These are phyloP conservation scores for Colinus virginianus DNA, from an alignment of 2,113 vertebrate genomes.

Conservation along the genomic window DNA sequence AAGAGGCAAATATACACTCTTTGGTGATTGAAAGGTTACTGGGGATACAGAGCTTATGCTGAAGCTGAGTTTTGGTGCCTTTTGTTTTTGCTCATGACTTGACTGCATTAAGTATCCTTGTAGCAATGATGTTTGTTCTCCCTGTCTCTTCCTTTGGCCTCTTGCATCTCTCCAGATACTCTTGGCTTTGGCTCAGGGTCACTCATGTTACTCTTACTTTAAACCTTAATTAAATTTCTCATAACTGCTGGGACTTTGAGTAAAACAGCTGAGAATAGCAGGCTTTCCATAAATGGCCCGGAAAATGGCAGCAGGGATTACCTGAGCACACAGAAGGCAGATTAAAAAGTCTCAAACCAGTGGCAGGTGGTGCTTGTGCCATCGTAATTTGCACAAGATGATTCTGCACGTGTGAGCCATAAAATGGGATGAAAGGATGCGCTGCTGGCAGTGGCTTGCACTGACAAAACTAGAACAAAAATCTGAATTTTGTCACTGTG, in stretches of 20 bases:
- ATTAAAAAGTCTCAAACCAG: neutral
- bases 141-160: neutral
- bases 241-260: neutral
- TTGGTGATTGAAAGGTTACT: neutral
- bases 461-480: neutral
- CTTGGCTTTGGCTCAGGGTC: neutral
- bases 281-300: neutral
- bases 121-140: neutral
- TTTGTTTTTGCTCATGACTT: neutral
- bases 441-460: neutral
- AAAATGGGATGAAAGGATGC: neutral
- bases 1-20: rapidly evolving
- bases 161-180: neutral
- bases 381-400: slow-evolving; percentile 8
- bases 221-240: neutral
- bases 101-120: neutral
- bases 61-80: neutral
- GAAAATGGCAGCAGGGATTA: neutral
- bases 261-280: neutral
- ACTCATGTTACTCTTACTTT: rapidly evolving
- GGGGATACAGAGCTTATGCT: neutral
- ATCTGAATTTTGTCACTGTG: neutral
- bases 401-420: neutral
- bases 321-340: neutral
- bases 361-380: slow-evolving; percentile 40